These are phyloP conservation scores for Alloscopus bannaensis DNA, from an alignment of 2,888 invertebrate genomes.

Conservation along the genomic window DNA sequence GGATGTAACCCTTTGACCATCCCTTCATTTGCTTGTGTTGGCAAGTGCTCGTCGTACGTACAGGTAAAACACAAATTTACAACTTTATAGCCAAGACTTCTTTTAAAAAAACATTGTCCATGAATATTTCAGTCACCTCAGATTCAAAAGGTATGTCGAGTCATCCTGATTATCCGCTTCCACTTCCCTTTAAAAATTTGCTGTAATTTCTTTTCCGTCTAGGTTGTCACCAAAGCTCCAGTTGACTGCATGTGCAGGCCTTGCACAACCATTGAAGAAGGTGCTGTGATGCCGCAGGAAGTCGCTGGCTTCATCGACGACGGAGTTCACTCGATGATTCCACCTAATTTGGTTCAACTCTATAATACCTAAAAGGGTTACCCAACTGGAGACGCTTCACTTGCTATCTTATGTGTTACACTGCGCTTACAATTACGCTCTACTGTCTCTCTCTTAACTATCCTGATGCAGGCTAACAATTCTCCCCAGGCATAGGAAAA, in stretches of 20 bases:
- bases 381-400: not conserved
- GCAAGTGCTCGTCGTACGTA: slow-evolving; percentile 92
- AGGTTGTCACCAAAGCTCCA: slow-evolving; percentile 95
- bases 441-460: not conserved
- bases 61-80: too few relatives aligned
- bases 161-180: not conserved
- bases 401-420: not conserved
- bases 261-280: slow-evolving; percentile 91
- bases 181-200: too few relatives aligned
- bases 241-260: slow-evolving; percentile 88
- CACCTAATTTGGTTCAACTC: slow-evolving; percentile 41
- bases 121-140: too few relatives aligned
- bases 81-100: too few relatives aligned
- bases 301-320: slow-evolving; percentile 90
- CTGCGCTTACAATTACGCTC: not conserved
- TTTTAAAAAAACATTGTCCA: too few relatives aligned
- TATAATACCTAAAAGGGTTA: not conserved
- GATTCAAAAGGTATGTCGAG: slow-evolving; percentile 84
- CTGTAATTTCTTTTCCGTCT: too few relatives aligned
- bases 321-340: slow-evolving; percentile 76
- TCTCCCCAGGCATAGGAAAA: slow-evolving; percentile 37
- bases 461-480: slow-evolving; percentile 33
- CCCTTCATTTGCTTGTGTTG: slow-evolving; percentile 94
- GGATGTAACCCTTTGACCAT: slow-evolving; percentile 95
- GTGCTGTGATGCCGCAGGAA: slow-evolving; percentile 91